phyloP scores from a whole-genome alignment of 2,113 vertebrate species.

The Leptobrachium ailaonicum region DNA sequence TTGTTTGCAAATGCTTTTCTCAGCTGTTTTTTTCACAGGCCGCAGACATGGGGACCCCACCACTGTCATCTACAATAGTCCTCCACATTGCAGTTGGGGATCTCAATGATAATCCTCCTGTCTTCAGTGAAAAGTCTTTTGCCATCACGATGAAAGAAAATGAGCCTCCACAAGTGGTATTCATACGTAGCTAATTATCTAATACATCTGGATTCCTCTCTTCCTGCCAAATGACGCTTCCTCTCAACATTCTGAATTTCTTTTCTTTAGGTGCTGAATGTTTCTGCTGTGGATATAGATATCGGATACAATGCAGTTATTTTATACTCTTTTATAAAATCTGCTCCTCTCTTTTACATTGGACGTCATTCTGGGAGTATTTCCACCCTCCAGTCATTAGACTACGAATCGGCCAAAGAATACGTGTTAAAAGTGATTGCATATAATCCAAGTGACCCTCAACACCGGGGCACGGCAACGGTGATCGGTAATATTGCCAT shows the following conservation, averaged over 20 bases:
- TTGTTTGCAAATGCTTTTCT: too few relatives aligned
- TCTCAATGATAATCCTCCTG: conserved; percentile 59
- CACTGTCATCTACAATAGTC: conserved; percentile 37
- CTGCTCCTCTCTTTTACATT: conserved; percentile 47
- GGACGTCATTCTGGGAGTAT: conserved; percentile 59
- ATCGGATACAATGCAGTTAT: conserved; percentile 57
- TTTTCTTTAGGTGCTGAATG: conserved; percentile 57
- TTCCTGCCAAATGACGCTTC: background rate
- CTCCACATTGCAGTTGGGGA: conserved; percentile 58
- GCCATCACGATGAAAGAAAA: conserved; percentile 55
- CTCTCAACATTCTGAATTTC: background rate
- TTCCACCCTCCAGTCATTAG: conserved; percentile 53
- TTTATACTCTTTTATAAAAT: conserved; percentile 53
- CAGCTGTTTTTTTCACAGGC: conserved; percentile 50
- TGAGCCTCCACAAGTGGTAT: conserved; percentile 56
- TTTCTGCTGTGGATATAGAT: conserved; percentile 56
- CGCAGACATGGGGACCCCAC: conserved; percentile 48
- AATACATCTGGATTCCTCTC: background rate
- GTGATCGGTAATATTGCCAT: conserved; percentile 56
- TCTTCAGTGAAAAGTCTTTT: conserved; percentile 53
- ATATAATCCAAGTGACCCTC: conserved; percentile 52
- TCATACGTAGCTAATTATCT: background rate
- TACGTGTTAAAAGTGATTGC: conserved; percentile 54
- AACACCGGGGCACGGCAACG: conserved; percentile 50
- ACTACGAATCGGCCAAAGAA: conserved; percentile 54